Conservation (phyloP, 2,888 invertebrate genomes). For the Diaperis boleti region DNA sequence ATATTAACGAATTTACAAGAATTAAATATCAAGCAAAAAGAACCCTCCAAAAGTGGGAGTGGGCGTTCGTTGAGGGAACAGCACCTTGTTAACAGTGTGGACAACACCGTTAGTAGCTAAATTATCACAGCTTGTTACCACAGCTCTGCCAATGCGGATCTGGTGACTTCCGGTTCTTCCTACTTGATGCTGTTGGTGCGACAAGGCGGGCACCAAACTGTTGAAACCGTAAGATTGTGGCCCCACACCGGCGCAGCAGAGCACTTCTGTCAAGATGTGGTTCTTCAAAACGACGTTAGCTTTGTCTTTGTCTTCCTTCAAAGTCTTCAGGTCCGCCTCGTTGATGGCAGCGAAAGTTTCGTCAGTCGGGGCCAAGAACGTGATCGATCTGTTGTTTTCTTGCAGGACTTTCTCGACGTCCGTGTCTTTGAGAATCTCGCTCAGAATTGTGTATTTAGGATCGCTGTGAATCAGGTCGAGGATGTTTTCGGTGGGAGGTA, state of each 20-base stretch:
- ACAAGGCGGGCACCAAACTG: constrained; percentile 60
- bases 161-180: constrained; percentile 58
- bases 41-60: constrained; percentile 58
- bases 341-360: constrained; percentile 69
- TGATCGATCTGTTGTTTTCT: constrained; percentile 66
- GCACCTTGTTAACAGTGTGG: constrained; percentile 70
- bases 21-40: constrained; percentile 62
- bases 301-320: constrained; percentile 67
- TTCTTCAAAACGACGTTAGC: constrained; percentile 67
- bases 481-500: constrained; percentile 68
- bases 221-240: constrained; percentile 64
- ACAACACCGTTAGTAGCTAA: constrained; percentile 72
- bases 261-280: constrained; percentile 68
- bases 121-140: constrained; percentile 67
- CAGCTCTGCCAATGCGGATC: constrained; percentile 61
- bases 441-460: constrained; percentile 66
- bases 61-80: constrained; percentile 64
- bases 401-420: constrained; percentile 67
- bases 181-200: constrained; percentile 60
- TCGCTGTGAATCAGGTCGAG: constrained; percentile 67
- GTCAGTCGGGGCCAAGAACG: constrained; percentile 72
- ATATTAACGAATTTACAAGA: constrained; percentile 1
- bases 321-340: constrained; percentile 64
- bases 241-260: constrained; percentile 65
- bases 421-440: constrained; percentile 65